phyloP scores from a whole-genome alignment of 2,113 vertebrate genomes.

The Podarcis cretensis region DNA sequence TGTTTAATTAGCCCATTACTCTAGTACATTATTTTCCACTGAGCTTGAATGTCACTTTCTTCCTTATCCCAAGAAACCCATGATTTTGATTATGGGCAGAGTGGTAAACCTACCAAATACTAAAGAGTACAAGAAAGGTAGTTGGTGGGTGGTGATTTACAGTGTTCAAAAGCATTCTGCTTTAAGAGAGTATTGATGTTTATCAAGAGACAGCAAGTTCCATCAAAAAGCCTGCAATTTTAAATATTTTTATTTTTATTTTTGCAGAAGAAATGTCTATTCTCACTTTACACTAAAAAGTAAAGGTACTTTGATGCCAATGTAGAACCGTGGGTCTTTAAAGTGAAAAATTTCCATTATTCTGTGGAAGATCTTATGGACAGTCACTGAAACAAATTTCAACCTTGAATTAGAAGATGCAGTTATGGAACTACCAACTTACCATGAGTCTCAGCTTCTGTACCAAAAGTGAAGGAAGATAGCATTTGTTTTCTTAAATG shows the following conservation, averaged over 20 bases:
- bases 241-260: too few species aligned
- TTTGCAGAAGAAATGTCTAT: background rate
- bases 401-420: background rate
- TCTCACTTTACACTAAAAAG: background rate
- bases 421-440: background rate
- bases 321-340: background rate
- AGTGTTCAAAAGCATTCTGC: background rate
- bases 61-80: background rate
- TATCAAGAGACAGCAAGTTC: background rate
- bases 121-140: background rate
- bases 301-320: background rate
- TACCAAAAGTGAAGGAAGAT: background rate
- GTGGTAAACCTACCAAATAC: background rate
- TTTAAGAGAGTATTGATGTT: background rate
- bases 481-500: background rate
- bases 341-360: background rate
- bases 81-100: background rate
- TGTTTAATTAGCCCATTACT: constrained; percentile 23
- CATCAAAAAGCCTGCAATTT: background rate
- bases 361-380: background rate
- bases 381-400: background rate
- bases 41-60: constrained; percentile 5
- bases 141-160: background rate
- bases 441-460: background rate
- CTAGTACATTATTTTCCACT: background rate